phyloP scores from a whole-genome alignment of 2,797 vertebrate species.

The Bradypodion pumilum region DNA sequence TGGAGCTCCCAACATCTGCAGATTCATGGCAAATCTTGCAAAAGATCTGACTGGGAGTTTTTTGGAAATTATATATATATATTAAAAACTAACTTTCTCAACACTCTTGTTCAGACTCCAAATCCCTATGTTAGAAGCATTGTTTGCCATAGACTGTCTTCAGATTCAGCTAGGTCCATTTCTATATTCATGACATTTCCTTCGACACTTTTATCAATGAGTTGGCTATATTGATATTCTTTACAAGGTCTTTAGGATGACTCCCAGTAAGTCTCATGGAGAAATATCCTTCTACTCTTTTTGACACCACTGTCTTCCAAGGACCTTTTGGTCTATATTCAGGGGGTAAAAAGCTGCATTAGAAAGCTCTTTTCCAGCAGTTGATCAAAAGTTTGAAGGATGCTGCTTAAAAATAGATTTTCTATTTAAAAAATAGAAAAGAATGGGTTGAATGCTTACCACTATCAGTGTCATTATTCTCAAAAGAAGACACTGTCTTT shows the following conservation, averaged over 20 bases:
- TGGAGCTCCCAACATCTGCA: too few species aligned
- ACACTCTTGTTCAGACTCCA: too few species aligned
- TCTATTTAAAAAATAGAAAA: not conserved
- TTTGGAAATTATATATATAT: too few species aligned
- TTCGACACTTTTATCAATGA: too few species aligned
- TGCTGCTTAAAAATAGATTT: not conserved
- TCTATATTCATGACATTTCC: not conserved
- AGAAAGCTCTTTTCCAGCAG: not conserved
- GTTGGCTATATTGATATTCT: not conserved
- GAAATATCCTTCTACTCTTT: not conserved
- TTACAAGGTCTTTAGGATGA: not conserved
- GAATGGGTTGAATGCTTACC: slow-evolving; percentile 13
- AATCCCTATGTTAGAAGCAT: too few species aligned
- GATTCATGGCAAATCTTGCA: too few species aligned
- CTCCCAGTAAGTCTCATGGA: not conserved
- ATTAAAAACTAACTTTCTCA: too few species aligned
- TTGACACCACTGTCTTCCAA: not conserved
- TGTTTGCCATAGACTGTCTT: too few species aligned
- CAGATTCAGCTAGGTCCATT: too few species aligned
- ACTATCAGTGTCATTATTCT: slow-evolving; percentile 21
- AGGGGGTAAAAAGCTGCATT: not conserved
- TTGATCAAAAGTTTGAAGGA: not conserved
- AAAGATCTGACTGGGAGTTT: too few species aligned
- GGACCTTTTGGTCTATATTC: not conserved
- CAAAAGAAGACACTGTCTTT: not conserved